These are phyloP conservation scores for Anhinga anhinga DNA, from an alignment of 2,113 vertebrate species.

Conservation along the genomic window DNA sequence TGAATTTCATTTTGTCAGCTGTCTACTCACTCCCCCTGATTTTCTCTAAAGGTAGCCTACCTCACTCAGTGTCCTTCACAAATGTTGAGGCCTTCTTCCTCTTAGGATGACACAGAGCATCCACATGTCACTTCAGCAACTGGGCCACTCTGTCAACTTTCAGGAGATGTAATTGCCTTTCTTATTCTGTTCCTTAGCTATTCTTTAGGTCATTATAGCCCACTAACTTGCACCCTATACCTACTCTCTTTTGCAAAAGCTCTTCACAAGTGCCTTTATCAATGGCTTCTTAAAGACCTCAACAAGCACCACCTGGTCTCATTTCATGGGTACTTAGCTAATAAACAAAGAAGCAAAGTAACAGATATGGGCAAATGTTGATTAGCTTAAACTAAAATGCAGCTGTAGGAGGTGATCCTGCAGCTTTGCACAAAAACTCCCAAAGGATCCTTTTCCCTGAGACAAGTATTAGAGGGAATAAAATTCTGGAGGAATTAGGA, in stretches of 20 bases:
- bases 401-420: neutral
- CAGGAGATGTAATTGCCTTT: neutral
- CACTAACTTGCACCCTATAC: neutral
- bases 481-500: neutral
- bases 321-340: neutral
- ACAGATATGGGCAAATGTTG: neutral
- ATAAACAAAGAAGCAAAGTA: neutral
- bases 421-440: neutral
- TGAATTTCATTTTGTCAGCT: neutral
- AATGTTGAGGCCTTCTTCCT: neutral
- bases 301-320: neutral
- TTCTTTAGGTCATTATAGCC: neutral
- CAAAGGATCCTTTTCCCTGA: neutral
- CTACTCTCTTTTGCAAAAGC: neutral
- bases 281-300: neutral
- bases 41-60: neutral
- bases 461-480: neutral
- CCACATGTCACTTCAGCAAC: accelerated
- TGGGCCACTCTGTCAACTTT: neutral
- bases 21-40: neutral
- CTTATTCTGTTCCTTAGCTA: neutral
- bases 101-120: too few relatives aligned
- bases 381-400: neutral
- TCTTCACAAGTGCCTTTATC: neutral
- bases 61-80: neutral